Evolutionary conservation across 2,113 vertebrate species (phyloP).

Genomic region (Coryphaenoides rupestris): DNA sequence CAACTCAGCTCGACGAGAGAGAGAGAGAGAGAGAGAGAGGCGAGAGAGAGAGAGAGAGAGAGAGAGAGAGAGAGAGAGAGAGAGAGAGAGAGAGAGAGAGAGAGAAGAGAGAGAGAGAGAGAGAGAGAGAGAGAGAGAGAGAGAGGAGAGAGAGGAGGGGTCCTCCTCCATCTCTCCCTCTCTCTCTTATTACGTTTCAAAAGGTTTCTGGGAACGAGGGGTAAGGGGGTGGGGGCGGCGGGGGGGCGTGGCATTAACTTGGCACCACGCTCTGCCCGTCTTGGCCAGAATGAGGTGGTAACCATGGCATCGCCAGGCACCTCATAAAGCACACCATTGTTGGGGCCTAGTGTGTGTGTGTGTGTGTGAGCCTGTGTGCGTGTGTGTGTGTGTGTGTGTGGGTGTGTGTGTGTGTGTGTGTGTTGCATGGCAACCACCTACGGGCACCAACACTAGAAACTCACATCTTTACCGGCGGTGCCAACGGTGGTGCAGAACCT

Average conservation of each 20-base stretch:
- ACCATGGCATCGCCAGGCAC: conserved; percentile 81
- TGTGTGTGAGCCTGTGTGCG: conserved; percentile 44
- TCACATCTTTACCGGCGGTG: conserved; percentile 51
- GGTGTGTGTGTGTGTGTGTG: conserved; percentile 58
- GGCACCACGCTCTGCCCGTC: conserved; percentile 67
- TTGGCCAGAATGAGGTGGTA: conserved; percentile 78
- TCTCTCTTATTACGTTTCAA: conserved; percentile 80
- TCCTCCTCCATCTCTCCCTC: conserved; percentile 75
- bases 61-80: too few species aligned
- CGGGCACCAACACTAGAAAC: conserved; percentile 64
- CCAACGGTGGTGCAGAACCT: conserved; percentile 40
- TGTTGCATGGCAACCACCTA: conserved; percentile 74
- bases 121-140: too few species aligned
- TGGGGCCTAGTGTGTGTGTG: conserved; percentile 47
- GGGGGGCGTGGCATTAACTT: conserved; percentile 77
- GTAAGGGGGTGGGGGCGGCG: conserved; percentile 49
- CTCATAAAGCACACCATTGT: conserved; percentile 82
- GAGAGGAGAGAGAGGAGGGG: too few species aligned
- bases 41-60: too few species aligned
- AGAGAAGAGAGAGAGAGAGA: too few species aligned
- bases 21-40: too few species aligned
- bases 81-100: too few species aligned
- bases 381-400: conserved; percentile 20
- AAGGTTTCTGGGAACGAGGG: conserved; percentile 78
- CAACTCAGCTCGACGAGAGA: too few species aligned